These are phyloP conservation scores for Rhinogobio ventralis DNA, from an alignment of 2,797 vertebrate species.

Conservation along the genomic window DNA sequence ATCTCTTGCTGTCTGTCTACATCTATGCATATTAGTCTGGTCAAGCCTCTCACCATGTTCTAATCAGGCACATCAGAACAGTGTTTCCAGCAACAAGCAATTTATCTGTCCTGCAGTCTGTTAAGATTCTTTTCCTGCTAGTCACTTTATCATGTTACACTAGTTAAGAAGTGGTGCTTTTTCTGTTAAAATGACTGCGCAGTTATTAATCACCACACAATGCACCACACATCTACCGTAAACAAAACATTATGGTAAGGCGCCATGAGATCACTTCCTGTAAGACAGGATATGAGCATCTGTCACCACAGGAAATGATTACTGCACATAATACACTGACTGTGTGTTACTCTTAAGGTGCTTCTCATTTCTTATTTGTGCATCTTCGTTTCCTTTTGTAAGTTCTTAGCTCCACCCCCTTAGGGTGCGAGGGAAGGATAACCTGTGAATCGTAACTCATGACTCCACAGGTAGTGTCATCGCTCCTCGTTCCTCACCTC, in stretches of 20 bases:
- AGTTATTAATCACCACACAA: background rate
- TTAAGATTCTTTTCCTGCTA: background rate
- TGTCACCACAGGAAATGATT: constrained; percentile 57
- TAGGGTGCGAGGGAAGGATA: background rate
- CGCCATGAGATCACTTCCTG: constrained; percentile 45
- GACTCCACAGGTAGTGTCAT: too few species aligned
- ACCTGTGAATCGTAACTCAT: background rate
- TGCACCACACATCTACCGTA: background rate
- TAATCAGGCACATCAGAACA: background rate
- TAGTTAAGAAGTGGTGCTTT: background rate
- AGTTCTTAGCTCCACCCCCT: background rate
- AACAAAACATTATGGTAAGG: background rate
- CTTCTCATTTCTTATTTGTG: too few species aligned
- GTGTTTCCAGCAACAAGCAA: background rate
- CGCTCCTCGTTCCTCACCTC: too few species aligned
- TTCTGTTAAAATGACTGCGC: background rate
- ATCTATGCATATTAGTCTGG: background rate
- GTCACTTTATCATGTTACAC: background rate
- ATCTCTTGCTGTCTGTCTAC: background rate
- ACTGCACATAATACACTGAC: background rate
- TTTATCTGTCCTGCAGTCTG: background rate
- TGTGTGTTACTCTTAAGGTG: background rate
- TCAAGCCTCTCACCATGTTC: background rate
- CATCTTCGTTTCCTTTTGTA: background rate
- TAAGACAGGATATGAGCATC: constrained; percentile 46